Evolutionary conservation across 2,113 vertebrate genomes (phyloP).

Genomic region (Cynopterus brachyotis): DNA sequence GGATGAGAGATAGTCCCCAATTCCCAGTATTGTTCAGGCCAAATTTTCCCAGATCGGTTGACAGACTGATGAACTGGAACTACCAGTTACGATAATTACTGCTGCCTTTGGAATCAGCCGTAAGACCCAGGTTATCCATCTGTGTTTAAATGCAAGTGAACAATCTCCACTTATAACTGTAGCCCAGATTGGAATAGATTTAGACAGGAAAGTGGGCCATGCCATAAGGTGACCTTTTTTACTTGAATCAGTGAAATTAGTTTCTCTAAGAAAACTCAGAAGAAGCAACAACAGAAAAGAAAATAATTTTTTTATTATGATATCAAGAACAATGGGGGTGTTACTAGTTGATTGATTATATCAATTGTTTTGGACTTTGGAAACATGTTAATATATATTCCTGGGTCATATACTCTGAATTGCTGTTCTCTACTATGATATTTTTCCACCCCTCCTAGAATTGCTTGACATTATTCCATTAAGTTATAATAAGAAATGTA

Average conservation of each 20-base stretch:
- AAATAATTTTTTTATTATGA: neutral
- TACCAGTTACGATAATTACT: too few species aligned
- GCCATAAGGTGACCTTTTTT: neutral
- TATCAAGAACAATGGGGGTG: fast-evolving
- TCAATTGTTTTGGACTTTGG: neutral
- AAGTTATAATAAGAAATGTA: neutral
- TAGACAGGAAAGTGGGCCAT: neutral
- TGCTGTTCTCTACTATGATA: neutral
- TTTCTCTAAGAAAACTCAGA: neutral
- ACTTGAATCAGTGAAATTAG: neutral
- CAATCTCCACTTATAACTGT: fast-evolving
- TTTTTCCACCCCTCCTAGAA: neutral
- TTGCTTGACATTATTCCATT: neutral
- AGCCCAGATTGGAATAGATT: neutral
- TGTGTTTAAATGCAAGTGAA: neutral
- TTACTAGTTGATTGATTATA: neutral
- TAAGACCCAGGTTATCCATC: too few species aligned
- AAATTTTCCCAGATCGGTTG: neutral
- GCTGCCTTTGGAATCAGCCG: neutral
- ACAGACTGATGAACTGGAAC: neutral
- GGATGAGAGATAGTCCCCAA: neutral
- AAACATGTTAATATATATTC: neutral
- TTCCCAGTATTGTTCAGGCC: fast-evolving
- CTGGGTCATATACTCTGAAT: neutral
- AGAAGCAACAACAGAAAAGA: neutral